These are phyloP conservation scores for Gonatopus flavifemur DNA, from an alignment of 1,140 invertebrate species.

Conservation along the genomic window DNA sequence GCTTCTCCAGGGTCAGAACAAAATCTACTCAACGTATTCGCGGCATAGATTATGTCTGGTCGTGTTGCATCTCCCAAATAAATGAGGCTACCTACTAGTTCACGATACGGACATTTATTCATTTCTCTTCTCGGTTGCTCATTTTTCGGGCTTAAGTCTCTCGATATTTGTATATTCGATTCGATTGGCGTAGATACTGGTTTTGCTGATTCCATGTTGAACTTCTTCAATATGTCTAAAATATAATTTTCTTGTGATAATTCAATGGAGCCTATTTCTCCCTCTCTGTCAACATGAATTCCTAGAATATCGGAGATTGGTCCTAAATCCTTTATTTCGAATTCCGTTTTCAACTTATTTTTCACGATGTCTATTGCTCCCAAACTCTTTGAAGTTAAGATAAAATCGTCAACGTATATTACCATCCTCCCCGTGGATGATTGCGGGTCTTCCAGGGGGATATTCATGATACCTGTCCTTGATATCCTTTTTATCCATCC, in stretches of 20 bases:
- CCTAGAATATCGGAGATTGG: neutral
- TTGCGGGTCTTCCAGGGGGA: too few species aligned
- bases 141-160: neutral
- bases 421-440: too few species aligned
- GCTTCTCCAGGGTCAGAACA: constrained; percentile 7
- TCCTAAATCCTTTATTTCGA: too few species aligned
- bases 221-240: neutral
- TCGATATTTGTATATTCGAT: neutral
- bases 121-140: too few species aligned
- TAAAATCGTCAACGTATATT: too few species aligned
- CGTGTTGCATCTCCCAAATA: constrained; percentile 35
- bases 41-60: constrained; percentile 44
- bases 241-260: neutral
- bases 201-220: neutral
- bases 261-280: neutral
- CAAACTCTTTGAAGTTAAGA: too few species aligned
- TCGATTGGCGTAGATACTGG: neutral
- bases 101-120: constrained; percentile 24
- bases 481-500: too few species aligned
- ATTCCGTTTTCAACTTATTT: too few species aligned
- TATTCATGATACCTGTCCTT: too few species aligned
- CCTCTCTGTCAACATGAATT: neutral
- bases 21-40: constrained; percentile 28
- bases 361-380: too few species aligned
- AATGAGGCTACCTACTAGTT: constrained; percentile 39